phyloP scores from a whole-genome alignment of 2,797 vertebrate genomes.

The Myotis daubentonii region DNA sequence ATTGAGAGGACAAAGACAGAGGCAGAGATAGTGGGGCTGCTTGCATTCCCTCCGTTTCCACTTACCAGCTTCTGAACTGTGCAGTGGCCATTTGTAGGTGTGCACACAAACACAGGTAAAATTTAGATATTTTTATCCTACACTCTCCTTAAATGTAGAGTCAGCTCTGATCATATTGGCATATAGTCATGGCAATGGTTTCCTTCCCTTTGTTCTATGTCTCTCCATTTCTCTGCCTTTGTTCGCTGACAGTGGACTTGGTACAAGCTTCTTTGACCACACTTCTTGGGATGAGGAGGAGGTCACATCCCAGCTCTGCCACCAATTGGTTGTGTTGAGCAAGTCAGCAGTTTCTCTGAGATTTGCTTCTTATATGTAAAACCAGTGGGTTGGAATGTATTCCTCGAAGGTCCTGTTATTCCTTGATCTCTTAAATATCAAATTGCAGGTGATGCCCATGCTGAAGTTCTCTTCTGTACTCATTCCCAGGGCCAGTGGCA shows the following conservation, averaged over 20 bases:
- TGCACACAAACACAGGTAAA: constrained; percentile 40
- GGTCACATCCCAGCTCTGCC: not conserved
- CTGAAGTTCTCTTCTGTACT: not conserved
- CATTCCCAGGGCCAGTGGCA: not conserved
- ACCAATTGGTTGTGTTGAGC: not conserved
- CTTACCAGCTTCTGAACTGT: not conserved
- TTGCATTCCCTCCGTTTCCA: accelerated
- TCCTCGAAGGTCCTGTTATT: not conserved
- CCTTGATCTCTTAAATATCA: not conserved
- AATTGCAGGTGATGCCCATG: not conserved
- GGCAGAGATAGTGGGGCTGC: not conserved
- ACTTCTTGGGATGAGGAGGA: not conserved
- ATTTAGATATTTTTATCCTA: constrained; percentile 15
- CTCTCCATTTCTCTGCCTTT: constrained; percentile 24
- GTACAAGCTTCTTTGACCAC: not conserved
- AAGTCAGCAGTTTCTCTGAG: not conserved
- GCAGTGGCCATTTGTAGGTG: constrained; percentile 4
- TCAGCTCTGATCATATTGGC: constrained; percentile 52
- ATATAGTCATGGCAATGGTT: constrained; percentile 52
- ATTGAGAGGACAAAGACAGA: not conserved
- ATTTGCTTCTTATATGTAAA: not conserved
- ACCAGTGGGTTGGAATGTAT: not conserved
- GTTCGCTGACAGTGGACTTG: not conserved
- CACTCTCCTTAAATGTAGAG: constrained; percentile 6
- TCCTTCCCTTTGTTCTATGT: constrained; percentile 47